Base-by-base conservation (phyloP, 2,888 invertebrate species). In the Eupithecia insigniata region DNA sequence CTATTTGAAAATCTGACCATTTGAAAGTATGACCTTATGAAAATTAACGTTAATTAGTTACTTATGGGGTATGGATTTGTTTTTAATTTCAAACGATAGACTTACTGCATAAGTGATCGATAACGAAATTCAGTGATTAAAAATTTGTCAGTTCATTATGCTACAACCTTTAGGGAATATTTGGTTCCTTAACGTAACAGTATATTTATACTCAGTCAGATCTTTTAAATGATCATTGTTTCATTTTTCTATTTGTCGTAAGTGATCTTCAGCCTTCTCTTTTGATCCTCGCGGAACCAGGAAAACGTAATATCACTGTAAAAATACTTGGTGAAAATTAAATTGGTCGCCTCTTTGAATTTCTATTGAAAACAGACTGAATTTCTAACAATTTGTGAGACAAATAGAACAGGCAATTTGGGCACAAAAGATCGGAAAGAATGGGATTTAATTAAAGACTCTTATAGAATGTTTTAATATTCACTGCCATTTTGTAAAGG, bases 301-400 rank as follows among this genome's bases (percentile, higher is more conserved):
- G 46, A 51, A 51, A 51, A 51, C 22, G 18, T 36, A 22, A 10
- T 67, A 28, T 34, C 58, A 51, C 14, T 69, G 43, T 46, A 43
- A 70, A 30, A 69, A 67, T 72, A 46, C 55, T 70, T 71, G 65
- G 58, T 71, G 30, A 1, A 51, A 71, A 76, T 71, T 73, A 71
- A 71, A 70, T 76, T 69, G 61, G 34, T 66, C 18, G n/a, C 61
- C 32, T 67, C 26, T 43, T 60, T 67, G 36, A 28, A 67, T 60
- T 67, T 36, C 64, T 34, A 36, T 64, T 64, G 26, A 64, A 64
- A 64, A 14, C 14, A 22, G 64, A 34, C 36, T 2, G 32, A n/a
- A 26, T 22, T 26, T 18, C 22, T 36, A 22, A 36, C 62, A 64
- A n/a, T 64, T 62, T 34, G 34, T 22, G 22, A 62, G 36, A 64